phyloP scores from a whole-genome alignment of 2,797 vertebrate genomes.

The Capromys pilorides region DNA sequence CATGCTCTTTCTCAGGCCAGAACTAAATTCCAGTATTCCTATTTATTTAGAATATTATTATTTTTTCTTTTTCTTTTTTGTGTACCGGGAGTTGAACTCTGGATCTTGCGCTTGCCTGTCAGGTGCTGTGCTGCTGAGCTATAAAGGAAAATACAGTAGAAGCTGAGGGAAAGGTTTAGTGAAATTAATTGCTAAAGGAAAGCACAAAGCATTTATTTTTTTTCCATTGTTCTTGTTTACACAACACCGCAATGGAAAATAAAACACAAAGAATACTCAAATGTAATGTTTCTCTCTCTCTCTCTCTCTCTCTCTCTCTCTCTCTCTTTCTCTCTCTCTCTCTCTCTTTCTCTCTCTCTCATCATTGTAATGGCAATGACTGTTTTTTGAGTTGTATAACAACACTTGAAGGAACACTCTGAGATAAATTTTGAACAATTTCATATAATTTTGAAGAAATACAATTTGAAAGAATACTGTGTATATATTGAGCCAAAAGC shows the following conservation, averaged over 20 bases:
- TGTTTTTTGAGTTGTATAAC: not conserved
- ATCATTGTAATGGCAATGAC: not conserved
- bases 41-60: too few species aligned
- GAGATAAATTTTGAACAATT: slow-evolving; percentile 36
- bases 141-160: not conserved
- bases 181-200: not conserved
- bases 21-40: not conserved
- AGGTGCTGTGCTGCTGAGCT: too few species aligned
- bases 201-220: not conserved
- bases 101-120: too few species aligned
- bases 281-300: not conserved
- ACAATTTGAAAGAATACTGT: slow-evolving; percentile 10
- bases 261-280: not conserved
- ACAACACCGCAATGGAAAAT: not conserved
- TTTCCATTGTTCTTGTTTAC: not conserved
- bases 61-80: too few species aligned
- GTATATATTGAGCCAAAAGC: not conserved
- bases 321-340: too few species aligned
- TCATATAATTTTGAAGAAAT: not conserved
- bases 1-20: not conserved
- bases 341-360: too few species aligned
- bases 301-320: too few species aligned
- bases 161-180: not conserved
- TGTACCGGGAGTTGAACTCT: too few species aligned
- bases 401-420: not conserved